phyloP scores from a whole-genome alignment of 1,140 invertebrate species.

The Bombus sylvicola region DNA sequence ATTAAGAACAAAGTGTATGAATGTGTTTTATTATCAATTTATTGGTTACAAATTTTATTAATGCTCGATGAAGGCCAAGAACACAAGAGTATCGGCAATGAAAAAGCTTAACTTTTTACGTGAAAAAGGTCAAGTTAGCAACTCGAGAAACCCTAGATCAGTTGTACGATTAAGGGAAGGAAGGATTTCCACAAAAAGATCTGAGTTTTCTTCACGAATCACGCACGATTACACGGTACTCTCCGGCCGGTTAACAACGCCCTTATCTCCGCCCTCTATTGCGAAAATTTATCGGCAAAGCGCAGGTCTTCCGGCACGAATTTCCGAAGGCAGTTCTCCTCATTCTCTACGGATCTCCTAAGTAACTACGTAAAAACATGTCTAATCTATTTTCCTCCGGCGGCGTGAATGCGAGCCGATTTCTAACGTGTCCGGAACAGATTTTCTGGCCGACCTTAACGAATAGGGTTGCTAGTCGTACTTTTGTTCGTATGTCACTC shows the following conservation, averaged over 20 bases:
- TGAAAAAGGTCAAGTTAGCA: background rate
- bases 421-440: conserved; percentile 41
- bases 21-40: too few relatives aligned
- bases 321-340: conserved; percentile 49
- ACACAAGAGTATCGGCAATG: too few relatives aligned
- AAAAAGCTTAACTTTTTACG: background rate
- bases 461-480: background rate
- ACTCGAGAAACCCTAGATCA: background rate
- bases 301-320: conserved; percentile 61
- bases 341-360: conserved; percentile 43
- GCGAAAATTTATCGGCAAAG: conserved; percentile 63
- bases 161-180: background rate
- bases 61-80: too few relatives aligned
- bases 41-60: too few relatives aligned
- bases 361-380: conserved; percentile 68
- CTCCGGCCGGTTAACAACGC: conserved; percentile 58
- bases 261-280: conserved; percentile 57
- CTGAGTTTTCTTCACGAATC: conserved; percentile 59
- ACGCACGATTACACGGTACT: conserved; percentile 60
- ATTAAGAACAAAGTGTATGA: too few relatives aligned
- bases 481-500: background rate
- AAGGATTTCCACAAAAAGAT: conserved; percentile 16
- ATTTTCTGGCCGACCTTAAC: background rate
- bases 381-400: conserved; percentile 61
- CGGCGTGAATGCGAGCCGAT: conserved; percentile 33